A percentile compares a stretch with the other conserved stretches of the same genome.
Evolutionary conservation across 2,113 vertebrate species (phyloP).

Genomic region (Lasiurus borealis): DNA sequence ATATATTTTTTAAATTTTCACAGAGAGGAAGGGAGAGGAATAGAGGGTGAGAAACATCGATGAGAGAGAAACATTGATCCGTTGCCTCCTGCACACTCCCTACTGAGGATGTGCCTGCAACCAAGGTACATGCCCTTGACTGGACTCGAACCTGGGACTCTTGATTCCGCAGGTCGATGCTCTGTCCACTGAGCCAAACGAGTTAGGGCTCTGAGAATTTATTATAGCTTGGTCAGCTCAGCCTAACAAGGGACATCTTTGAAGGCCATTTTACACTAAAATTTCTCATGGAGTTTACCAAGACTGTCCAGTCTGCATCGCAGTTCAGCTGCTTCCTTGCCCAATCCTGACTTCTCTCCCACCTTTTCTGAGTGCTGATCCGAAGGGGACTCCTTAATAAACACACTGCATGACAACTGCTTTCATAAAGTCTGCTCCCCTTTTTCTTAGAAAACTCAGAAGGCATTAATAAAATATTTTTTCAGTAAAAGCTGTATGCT

Average conservation of each 20-base stretch:
- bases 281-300: not conserved
- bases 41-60: too few species aligned
- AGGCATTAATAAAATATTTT: not conserved
- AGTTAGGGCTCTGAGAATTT: not conserved
- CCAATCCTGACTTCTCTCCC: not conserved
- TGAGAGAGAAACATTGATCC: too few species aligned
- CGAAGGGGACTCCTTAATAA: not conserved
- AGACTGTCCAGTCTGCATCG: not conserved
- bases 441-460: conserved; percentile 26
- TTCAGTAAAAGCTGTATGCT: not conserved
- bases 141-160: too few species aligned
- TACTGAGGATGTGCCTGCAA: too few species aligned
- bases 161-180: too few species aligned
- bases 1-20: too few species aligned
- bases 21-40: too few species aligned
- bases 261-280: not conserved
- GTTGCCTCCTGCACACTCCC: too few species aligned
- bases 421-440: not conserved
- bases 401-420: not conserved
- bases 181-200: too few species aligned
- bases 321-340: not conserved
- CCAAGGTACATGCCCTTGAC: too few species aligned
- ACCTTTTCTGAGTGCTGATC: not conserved
- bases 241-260: not conserved
- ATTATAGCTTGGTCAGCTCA: too few species aligned